These are phyloP conservation scores for Oncorhynchus mykiss DNA, from an alignment of 2,113 vertebrate species.

Conservation along the genomic window DNA sequence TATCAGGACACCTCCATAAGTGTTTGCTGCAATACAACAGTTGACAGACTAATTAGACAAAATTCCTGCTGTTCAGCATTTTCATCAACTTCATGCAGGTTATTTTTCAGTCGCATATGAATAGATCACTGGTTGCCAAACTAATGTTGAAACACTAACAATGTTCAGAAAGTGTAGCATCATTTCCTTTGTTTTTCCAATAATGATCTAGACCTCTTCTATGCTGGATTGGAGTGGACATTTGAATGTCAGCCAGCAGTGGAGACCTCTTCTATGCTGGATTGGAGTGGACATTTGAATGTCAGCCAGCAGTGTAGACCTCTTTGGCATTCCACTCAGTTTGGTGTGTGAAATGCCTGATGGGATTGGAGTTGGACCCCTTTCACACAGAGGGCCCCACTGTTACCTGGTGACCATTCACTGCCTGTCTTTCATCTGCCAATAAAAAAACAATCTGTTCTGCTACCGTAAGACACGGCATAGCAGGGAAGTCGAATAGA, in stretches of 20 bases:
- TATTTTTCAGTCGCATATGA: too few relatives aligned
- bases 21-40: too few relatives aligned
- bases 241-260: slow-evolving; percentile 30
- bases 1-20: too few relatives aligned
- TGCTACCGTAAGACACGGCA: too few relatives aligned
- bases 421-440: not conserved
- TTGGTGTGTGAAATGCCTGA: slow-evolving; percentile 21
- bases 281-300: slow-evolving; percentile 29
- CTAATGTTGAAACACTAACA: too few relatives aligned
- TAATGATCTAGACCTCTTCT: not conserved
- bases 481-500: too few relatives aligned
- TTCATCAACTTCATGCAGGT: too few relatives aligned
- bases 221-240: slow-evolving; percentile 10
- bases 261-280: not conserved
- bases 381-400: not conserved
- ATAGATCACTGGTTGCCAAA: too few relatives aligned
- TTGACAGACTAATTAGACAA: too few relatives aligned
- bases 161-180: too few relatives aligned
- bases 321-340: not conserved
- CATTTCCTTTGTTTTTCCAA: too few relatives aligned
- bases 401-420: not conserved
- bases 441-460: not conserved
- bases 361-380: not conserved
- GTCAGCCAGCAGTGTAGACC: slow-evolving; percentile 14
- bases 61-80: too few relatives aligned